A percentile compares a stretch with the other conserved stretches of the same genome.
Evolutionary conservation across 2,888 invertebrate genomes (phyloP).

Genomic region (Thelaira solivaga): DNA sequence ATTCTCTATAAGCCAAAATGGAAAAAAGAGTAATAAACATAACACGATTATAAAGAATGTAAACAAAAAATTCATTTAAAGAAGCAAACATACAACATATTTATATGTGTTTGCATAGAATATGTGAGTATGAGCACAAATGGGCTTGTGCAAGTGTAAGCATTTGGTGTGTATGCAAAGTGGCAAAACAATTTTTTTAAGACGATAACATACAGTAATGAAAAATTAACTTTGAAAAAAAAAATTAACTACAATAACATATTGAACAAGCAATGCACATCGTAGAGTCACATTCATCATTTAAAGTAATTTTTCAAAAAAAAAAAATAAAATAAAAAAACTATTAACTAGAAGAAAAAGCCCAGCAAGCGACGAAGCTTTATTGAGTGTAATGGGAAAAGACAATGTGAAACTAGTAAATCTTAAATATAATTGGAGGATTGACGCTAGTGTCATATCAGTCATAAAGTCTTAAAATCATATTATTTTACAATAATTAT

Average conservation of each 20-base stretch:
- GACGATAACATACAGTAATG: conserved; percentile 32
- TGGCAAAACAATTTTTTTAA: not conserved
- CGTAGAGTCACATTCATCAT: conserved; percentile 43
- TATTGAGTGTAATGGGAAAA: not conserved
- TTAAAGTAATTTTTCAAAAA: conserved; percentile 55
- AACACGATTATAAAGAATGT: conserved; percentile 24
- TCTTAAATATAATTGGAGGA: too few species aligned
- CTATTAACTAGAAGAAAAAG: conserved; percentile 16
- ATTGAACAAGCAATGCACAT: conserved; percentile 48
- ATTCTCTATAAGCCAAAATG: conserved; percentile 3
- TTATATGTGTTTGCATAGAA: not conserved
- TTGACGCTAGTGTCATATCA: too few species aligned
- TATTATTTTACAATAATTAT: too few species aligned
- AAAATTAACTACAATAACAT: conserved; percentile 26
- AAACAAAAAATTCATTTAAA: conserved; percentile 49
- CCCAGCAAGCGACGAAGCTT: conserved; percentile 24
- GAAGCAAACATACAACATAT: conserved; percentile 19
- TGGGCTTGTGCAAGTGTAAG: too few species aligned
- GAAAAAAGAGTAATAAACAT: conserved; percentile 2
- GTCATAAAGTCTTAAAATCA: too few species aligned
- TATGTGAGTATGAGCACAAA: too few species aligned
- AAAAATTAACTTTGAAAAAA: conserved; percentile 58
- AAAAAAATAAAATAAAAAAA: conserved; percentile 18
- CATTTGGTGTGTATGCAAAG: conserved; percentile 42
- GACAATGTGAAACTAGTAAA: conserved; percentile 51